Evolutionary conservation across 2,797 vertebrate genomes (phyloP).

Genomic region (Tarsius wallacei): DNA sequence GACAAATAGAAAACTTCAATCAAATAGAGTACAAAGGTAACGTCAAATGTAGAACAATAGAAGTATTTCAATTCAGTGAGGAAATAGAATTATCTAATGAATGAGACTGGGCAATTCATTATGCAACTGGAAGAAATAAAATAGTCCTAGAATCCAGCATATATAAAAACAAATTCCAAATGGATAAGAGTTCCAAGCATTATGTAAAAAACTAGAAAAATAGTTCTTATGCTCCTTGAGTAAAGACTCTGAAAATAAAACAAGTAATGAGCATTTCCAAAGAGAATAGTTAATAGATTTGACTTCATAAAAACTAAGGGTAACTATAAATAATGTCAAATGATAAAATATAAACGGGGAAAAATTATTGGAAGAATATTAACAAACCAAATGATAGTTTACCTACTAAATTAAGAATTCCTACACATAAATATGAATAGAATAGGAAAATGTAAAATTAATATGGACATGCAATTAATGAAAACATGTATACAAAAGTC

Average conservation of each 20-base stretch:
- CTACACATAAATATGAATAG: not conserved
- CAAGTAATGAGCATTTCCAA: not conserved
- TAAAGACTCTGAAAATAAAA: not conserved
- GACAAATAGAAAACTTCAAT: not conserved
- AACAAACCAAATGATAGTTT: not conserved
- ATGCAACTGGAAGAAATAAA: not conserved
- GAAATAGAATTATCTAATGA: not conserved
- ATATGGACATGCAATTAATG: not conserved
- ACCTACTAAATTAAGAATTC: not conserved
- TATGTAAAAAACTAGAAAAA: not conserved
- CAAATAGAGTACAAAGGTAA: not conserved
- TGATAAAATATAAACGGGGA: not conserved
- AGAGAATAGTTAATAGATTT: not conserved
- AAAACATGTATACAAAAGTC: not conserved
- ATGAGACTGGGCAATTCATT: not conserved
- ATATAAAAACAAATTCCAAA: not conserved
- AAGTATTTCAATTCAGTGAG: not conserved
- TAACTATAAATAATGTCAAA: not conserved
- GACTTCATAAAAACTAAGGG: not conserved
- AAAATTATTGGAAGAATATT: not conserved
- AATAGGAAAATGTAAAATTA: not conserved
- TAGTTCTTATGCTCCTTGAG: not conserved
- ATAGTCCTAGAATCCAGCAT: not conserved
- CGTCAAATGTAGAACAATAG: not conserved
- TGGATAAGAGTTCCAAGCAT: not conserved